Base-by-base conservation (phyloP, 2,888 invertebrate genomes). In the Nematopogon swammerdamellus region DNA sequence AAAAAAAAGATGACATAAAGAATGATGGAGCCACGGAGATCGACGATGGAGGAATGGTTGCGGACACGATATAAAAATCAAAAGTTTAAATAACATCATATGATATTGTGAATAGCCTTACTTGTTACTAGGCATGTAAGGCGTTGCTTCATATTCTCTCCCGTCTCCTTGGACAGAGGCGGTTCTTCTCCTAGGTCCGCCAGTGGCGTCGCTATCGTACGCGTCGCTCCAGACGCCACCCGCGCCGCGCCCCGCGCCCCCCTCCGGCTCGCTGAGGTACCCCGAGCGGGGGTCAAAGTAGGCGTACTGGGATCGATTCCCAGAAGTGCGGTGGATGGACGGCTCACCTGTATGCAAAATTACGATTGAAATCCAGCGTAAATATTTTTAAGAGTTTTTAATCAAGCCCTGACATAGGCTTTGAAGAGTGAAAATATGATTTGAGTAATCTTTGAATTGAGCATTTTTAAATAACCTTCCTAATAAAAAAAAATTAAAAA, bases 221-320 rank as follows among this genome's bases (percentile, higher is more conserved):
- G 75, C 74, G 55, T 77, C 79, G 46, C 72, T 72, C 72, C 73
- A 74, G 2, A 72, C 67, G 51, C 70, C 67, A 0, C 66, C 59
- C 2, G 69, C 65, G 1, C 70, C 60, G 44, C 74, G 58, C 43
- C 69, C 65, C 11, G 69, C 60, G 2, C 76, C 76, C 1, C 80
- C 80, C 50, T 80, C 80, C 0, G 80, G 80, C 54, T 80, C 80
- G 54, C 80, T 80, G 19, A 80, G 62, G 61, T 80, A 80, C 0
- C 80, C 80, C 0, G 80, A 80, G 1, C 79, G 72, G 1, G 80
- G 79, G 58, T 80, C 80, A 60, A 80, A 79, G 63, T 80, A 80
- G 1, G 79, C 77, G 60, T 80, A 80, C 55, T 80, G 80, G 0
- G 76, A 76, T 56, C 70, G 71, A 61, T 72, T 74, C 54, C 67